These are phyloP conservation scores for Corapipo altera DNA, from an alignment of 2,113 vertebrate genomes.

Conservation along the genomic window DNA sequence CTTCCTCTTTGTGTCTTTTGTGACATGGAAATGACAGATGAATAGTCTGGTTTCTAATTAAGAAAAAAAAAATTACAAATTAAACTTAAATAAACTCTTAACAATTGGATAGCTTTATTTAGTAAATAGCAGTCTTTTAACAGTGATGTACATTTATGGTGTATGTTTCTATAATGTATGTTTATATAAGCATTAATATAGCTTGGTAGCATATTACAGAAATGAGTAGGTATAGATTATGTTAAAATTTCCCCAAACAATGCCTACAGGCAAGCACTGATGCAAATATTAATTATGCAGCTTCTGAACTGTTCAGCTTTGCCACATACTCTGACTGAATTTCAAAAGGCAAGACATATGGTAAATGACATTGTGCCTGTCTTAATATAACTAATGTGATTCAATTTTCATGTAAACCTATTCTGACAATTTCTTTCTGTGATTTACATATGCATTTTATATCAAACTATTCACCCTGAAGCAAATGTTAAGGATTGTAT, in stretches of 20 bases:
- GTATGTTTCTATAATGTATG: not conserved
- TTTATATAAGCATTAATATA: not conserved
- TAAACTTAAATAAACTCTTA: not conserved
- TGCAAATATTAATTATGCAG: not conserved
- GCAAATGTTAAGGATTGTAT: not conserved
- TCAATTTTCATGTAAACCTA: constrained; percentile 19
- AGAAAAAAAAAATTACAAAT: not conserved
- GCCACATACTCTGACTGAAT: constrained; percentile 15
- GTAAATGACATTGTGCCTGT: constrained; percentile 1
- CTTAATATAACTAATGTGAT: not conserved
- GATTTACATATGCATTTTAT: constrained; percentile 22
- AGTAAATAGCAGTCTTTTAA: not conserved
- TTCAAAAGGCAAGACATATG: constrained; percentile 3
- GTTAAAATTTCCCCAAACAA: not conserved
- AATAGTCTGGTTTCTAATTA: not conserved
- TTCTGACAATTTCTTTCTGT: constrained; percentile 23
- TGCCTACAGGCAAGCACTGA: not conserved
- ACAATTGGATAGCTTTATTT: not conserved
- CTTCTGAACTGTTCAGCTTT: not conserved
- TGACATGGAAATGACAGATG: not conserved
- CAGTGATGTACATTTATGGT: not conserved
- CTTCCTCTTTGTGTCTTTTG: not conserved
- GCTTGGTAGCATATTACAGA: not conserved
- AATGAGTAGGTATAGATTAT: not conserved
- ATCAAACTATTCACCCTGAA: not conserved